These are phyloP conservation scores for Babyrousa celebensis DNA, from an alignment of 2,797 vertebrate species.

Conservation along the genomic window DNA sequence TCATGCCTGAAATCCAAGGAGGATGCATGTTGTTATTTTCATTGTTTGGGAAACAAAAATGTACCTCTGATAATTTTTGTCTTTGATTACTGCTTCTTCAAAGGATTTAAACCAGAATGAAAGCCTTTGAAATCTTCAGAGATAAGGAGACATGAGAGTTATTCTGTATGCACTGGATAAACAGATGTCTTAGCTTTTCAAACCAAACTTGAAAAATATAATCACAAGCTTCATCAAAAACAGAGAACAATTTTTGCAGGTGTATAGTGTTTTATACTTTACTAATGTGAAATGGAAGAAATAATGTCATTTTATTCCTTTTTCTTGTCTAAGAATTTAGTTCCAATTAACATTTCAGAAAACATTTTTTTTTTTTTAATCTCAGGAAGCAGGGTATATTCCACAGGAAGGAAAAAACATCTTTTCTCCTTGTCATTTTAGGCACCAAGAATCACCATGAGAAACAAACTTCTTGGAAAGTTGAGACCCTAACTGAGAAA, in stretches of 20 bases:
- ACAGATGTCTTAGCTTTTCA: constrained; percentile 94
- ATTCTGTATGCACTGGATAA: constrained; percentile 93
- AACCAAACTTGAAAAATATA: constrained; percentile 92
- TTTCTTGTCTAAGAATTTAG: constrained; percentile 92
- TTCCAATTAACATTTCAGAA: constrained; percentile 91
- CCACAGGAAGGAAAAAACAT: constrained; percentile 59
- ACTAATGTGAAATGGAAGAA: constrained; percentile 90
- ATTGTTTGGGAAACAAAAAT: constrained; percentile 95
- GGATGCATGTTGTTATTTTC: constrained; percentile 92
- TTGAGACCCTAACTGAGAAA: constrained; percentile 89
- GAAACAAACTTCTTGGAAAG: constrained; percentile 88
- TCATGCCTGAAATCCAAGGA: constrained; percentile 91
- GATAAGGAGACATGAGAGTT: constrained; percentile 93
- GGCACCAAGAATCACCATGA: constrained; percentile 88
- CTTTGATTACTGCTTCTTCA: constrained; percentile 95
- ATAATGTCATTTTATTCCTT: constrained; percentile 91
- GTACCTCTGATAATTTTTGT: constrained; percentile 95
- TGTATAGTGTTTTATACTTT: constrained; percentile 90
- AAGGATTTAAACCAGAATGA: constrained; percentile 93
- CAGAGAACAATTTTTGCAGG: constrained; percentile 90
- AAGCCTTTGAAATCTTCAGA: constrained; percentile 95
- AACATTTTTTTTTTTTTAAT: constrained; percentile 87
- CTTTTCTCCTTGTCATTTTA: constrained; percentile 88
- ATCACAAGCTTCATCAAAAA: constrained; percentile 92
- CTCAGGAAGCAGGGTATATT: constrained; percentile 89